These are phyloP conservation scores for Rhimphoctona megacephalus DNA, from an alignment of 2,888 invertebrate genomes.

Conservation along the genomic window DNA sequence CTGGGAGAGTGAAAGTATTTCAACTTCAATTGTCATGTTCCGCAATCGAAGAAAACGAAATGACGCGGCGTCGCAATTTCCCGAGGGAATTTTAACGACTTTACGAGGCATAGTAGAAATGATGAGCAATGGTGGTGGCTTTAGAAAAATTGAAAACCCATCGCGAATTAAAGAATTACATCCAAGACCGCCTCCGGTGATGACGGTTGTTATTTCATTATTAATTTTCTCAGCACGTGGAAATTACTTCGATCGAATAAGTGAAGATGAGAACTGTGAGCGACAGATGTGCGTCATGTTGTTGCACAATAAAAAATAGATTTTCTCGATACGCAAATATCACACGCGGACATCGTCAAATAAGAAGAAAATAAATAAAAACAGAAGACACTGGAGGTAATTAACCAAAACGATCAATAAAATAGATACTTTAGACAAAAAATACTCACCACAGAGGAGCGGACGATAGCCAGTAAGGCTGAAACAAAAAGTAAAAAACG, in stretches of 20 bases:
- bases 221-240: conserved; percentile 48
- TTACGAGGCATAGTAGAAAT: conserved; percentile 31
- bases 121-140: conserved; percentile 30
- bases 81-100: conserved; percentile 50
- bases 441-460: conserved; percentile 80
- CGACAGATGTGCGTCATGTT: conserved; percentile 64
- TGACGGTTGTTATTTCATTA: conserved; percentile 33
- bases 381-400: conserved; percentile 11
- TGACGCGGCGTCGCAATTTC: conserved; percentile 22
- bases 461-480: conserved; percentile 81
- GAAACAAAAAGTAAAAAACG: conserved; percentile 72
- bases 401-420: not conserved
- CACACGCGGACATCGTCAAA: conserved; percentile 43
- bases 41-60: conserved; percentile 41
- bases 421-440: not conserved
- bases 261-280: conserved; percentile 32
- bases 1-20: conserved; percentile 80
- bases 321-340: conserved; percentile 49
- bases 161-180: conserved; percentile 57
- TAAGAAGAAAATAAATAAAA: conserved; percentile 29
- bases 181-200: conserved; percentile 26
- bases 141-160: conserved; percentile 47
- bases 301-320: conserved; percentile 69
- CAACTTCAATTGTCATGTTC: conserved; percentile 54
- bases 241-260: conserved; percentile 57